A percentile compares a stretch with the other conserved stretches of the same genome.
Conservation (phyloP, 2,113 vertebrate species). For the Phaetusa simplex region DNA sequence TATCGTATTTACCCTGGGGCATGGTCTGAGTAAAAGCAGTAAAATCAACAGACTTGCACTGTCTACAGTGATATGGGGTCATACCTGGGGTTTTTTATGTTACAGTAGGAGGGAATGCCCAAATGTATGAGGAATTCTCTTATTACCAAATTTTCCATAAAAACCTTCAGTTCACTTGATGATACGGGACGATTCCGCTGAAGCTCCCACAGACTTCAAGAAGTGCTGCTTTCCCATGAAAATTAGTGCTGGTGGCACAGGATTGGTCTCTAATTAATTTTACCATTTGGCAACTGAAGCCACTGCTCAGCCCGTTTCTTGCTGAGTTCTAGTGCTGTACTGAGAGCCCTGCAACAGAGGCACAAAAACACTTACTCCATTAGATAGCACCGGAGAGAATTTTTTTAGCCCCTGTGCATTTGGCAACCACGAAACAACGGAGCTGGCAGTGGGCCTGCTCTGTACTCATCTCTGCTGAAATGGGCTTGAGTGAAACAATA, state of each 20-base stretch:
- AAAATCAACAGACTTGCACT: neutral
- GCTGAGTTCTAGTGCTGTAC: neutral
- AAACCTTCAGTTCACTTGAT: neutral
- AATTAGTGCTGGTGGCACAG: neutral
- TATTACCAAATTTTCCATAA: neutral
- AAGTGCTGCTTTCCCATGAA: neutral
- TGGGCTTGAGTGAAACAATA: neutral
- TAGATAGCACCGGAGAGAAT: neutral
- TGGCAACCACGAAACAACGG: neutral
- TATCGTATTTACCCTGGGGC: rapidly evolving
- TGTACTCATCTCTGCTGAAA: neutral
- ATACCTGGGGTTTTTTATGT: neutral
- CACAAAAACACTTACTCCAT: neutral
- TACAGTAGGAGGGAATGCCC: neutral
- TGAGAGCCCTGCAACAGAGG: neutral
- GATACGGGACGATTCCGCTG: neutral
- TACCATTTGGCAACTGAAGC: neutral
- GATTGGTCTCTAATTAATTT: neutral
- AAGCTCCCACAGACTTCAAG: neutral
- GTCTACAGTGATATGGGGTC: too few species aligned
- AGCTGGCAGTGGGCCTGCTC: neutral
- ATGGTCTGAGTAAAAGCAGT: neutral
- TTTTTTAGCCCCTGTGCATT: neutral
- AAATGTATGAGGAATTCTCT: neutral
- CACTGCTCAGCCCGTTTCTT: neutral